Percentiles rank a stretch among this genome's conserved stretches.
These are phyloP conservation scores for Chauna torquata DNA, from an alignment of 2,113 vertebrate species.

Conservation along the genomic window DNA sequence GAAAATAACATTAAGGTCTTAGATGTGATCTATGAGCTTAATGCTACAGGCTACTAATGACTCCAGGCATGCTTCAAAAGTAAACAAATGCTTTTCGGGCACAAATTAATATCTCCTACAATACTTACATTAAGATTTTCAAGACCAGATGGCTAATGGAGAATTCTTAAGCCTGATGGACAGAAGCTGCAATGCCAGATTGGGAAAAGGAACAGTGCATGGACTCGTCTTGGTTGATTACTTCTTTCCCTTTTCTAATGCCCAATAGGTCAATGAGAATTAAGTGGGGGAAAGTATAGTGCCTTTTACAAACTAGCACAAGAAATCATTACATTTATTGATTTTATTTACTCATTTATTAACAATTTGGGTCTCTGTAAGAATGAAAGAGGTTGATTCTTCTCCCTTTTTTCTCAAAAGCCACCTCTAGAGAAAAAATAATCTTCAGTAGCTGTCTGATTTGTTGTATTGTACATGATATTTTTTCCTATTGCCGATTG, in stretches of 20 bases:
- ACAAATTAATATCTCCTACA: neutral
- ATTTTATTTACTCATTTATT: neutral
- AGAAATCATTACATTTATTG: conserved; percentile 1
- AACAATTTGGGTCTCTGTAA: neutral
- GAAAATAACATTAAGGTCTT: neutral
- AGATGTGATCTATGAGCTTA: neutral
- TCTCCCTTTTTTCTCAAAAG: neutral
- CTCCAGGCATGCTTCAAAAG: neutral
- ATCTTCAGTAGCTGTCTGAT: neutral
- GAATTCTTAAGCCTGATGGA: neutral
- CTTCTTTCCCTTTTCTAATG: neutral
- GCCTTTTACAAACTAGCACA: neutral
- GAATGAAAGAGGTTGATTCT: neutral
- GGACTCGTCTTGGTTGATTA: neutral
- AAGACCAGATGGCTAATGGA: neutral
- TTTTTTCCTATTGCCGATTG: neutral
- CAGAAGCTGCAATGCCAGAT: neutral
- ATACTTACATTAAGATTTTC: neutral
- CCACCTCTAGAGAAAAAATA: neutral
- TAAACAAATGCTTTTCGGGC: neutral
- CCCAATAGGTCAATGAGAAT: neutral
- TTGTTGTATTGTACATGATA: neutral
- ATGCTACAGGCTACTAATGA: neutral
- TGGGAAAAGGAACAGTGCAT: neutral
- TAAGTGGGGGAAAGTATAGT: neutral